Conservation (phyloP, 2,797 vertebrate species). For the Tarsius wallacei region DNA sequence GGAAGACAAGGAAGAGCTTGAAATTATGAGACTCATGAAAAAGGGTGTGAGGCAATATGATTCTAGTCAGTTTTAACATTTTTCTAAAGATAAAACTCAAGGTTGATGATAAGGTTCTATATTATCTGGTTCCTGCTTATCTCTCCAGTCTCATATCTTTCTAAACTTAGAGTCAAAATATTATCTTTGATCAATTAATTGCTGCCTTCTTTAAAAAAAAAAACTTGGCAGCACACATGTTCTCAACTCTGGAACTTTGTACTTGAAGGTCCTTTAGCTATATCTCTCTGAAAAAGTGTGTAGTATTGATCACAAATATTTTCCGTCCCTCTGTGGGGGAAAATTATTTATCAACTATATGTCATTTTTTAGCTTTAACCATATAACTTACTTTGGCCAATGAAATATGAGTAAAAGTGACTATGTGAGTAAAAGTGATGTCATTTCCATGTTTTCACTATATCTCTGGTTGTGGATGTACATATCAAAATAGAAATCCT, state of each 20-base stretch:
- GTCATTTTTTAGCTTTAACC: background rate
- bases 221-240: background rate
- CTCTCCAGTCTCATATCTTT: background rate
- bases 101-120: background rate
- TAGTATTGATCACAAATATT: background rate
- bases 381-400: background rate
- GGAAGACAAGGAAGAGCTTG: rapidly evolving
- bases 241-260: background rate
- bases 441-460: background rate
- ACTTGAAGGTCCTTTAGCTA: background rate
- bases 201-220: background rate
- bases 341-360: background rate
- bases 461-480: background rate
- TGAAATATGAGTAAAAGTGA: background rate
- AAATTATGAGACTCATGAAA: background rate
- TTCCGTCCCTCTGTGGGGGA: background rate
- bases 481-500: background rate
- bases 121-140: constrained; percentile 34
- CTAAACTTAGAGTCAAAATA: background rate
- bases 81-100: constrained; percentile 48
- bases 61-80: background rate
- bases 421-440: background rate
- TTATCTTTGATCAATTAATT: constrained; percentile 27
- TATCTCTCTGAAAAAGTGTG: background rate
- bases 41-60: background rate